Conservation (phyloP, 2,888 invertebrate species). For the Augiades crinisus region DNA sequence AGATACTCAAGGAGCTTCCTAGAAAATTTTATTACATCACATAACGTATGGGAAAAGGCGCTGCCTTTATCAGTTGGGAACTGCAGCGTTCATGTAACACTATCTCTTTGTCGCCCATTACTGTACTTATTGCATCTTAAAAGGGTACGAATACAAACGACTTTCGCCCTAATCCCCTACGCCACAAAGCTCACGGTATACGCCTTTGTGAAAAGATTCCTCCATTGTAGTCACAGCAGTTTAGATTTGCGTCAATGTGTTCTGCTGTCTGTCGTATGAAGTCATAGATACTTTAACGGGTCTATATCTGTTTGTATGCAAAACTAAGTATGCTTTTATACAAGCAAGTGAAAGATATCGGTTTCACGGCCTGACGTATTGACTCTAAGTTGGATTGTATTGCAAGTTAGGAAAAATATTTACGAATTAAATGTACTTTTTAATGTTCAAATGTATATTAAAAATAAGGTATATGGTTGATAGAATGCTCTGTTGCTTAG, state of each 20-base stretch:
- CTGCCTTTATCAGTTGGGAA: constrained; percentile 34
- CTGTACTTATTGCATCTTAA: constrained; percentile 21
- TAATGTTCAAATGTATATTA: too few relatives aligned
- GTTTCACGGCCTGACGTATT: constrained; percentile 2
- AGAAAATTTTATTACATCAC: constrained; percentile 33
- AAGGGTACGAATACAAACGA: neutral
- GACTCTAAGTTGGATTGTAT: neutral
- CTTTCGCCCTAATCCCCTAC: constrained; percentile 1
- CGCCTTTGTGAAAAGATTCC: constrained; percentile 6
- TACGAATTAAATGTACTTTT: too few relatives aligned
- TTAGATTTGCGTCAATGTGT: constrained; percentile 28
- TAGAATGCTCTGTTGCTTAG: too few relatives aligned
- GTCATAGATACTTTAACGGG: constrained; percentile 23
- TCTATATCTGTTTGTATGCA: constrained; percentile 21
- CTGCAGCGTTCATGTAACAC: constrained; percentile 37
- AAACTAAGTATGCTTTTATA: constrained; percentile 16
- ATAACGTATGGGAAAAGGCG: constrained; percentile 33
- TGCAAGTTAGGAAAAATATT: neutral
- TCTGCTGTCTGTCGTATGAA: constrained; percentile 23
- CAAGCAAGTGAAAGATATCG: constrained; percentile 7
- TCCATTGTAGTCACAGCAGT: constrained; percentile 17
- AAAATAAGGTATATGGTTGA: too few relatives aligned
- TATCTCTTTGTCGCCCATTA: constrained; percentile 33
- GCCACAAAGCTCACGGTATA: neutral
- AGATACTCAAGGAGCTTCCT: constrained; percentile 29